Percentiles rank a stretch among this genome's conserved stretches.
phyloP scores from a whole-genome alignment of 2,113 vertebrate species.

The Dascyllus trimaculatus region DNA sequence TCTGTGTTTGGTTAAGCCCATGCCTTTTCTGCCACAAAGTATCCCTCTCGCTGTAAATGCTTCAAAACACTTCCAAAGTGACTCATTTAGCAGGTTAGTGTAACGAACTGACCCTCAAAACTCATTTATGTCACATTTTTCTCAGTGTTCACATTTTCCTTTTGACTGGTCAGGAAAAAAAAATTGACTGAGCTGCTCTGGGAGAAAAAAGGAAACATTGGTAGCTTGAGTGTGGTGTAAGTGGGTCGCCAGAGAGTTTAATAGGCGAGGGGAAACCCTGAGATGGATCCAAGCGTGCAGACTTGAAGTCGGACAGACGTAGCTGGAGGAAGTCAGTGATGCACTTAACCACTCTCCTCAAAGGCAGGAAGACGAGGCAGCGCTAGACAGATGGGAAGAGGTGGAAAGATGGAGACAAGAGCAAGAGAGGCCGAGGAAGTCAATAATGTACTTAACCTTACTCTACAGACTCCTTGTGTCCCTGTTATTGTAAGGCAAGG shows the following conservation, averaged over 20 bases:
- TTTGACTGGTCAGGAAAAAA: slow-evolving; percentile 36
- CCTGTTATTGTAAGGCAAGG: slow-evolving; percentile 51
- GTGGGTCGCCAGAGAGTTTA: slow-evolving; percentile 64
- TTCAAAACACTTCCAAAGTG: neutral
- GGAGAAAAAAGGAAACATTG: slow-evolving; percentile 12
- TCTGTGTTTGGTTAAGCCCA: neutral
- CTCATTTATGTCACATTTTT: slow-evolving; percentile 16
- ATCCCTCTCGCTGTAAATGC: too few relatives aligned
- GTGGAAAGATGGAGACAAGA: slow-evolving; percentile 28
- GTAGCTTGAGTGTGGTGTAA: slow-evolving; percentile 46
- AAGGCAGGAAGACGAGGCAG: slow-evolving; percentile 47
- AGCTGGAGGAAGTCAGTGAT: slow-evolving; percentile 63
- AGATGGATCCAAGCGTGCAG: slow-evolving; percentile 57
- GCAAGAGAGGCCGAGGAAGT: slow-evolving; percentile 50
- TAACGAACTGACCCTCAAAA: slow-evolving; percentile 10
- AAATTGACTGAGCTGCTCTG: slow-evolving; percentile 2
- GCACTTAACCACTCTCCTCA: slow-evolving; percentile 62
- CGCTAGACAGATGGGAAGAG: slow-evolving; percentile 52
- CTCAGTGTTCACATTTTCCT: slow-evolving; percentile 28
- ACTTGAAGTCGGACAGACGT: slow-evolving; percentile 48
- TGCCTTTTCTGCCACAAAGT: neutral
- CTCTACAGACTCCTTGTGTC: slow-evolving; percentile 40
- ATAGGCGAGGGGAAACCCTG: slow-evolving; percentile 58
- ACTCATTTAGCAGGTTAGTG: slow-evolving; percentile 4
- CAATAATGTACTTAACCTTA: slow-evolving; percentile 74